Evolutionary conservation across 2,888 invertebrate species (phyloP).

Genomic region (Ophioninae sp.): DNA sequence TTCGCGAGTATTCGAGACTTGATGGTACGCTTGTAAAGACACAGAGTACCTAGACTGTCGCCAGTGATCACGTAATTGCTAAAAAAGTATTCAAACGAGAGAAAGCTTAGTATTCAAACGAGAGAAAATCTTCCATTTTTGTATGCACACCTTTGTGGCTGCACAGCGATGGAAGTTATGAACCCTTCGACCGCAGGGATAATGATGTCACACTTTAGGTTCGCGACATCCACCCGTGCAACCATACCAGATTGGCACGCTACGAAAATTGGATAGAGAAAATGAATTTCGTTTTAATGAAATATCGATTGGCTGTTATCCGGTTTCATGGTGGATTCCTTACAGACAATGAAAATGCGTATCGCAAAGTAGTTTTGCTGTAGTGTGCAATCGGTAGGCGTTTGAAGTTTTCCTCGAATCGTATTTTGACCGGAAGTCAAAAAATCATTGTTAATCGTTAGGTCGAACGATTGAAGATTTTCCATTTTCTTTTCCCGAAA

Average conservation of each 20-base stretch:
- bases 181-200: constrained; percentile 53
- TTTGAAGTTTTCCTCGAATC: not conserved
- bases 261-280: constrained; percentile 47
- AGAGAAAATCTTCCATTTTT: not conserved
- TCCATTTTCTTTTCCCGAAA: not conserved
- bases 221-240: constrained; percentile 67
- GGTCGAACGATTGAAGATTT: constrained; percentile 50
- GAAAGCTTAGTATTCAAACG: not conserved
- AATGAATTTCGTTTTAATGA: not conserved
- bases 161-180: constrained; percentile 69
- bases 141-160: constrained; percentile 68
- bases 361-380: constrained; percentile 82
- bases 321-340: constrained; percentile 68
- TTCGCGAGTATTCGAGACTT: constrained; percentile 59
- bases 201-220: constrained; percentile 66
- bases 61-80: constrained; percentile 71
- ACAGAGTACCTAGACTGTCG: constrained; percentile 62
- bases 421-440: constrained; percentile 30
- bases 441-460: constrained; percentile 64
- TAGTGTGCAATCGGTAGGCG: constrained; percentile 83
- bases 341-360: constrained; percentile 84
- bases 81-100: not conserved
- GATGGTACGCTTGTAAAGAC: constrained; percentile 68
- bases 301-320: not conserved
- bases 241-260: constrained; percentile 68